A percentile compares a stretch with the other conserved stretches of the same genome.
Conservation (phyloP, 1,140 invertebrate species). For the Cydia fagiglandana region DNA sequence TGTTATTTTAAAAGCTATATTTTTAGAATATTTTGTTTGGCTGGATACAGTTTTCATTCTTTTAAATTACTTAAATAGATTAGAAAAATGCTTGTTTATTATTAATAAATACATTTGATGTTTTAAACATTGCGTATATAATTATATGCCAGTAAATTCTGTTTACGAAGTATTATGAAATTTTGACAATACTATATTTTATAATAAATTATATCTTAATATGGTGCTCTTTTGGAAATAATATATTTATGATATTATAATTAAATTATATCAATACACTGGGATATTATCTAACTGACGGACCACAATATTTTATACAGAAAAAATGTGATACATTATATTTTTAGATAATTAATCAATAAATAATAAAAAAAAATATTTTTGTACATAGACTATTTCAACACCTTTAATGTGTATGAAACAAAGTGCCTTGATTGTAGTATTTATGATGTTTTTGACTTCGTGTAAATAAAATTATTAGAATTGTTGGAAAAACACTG, state of each 20-base stretch:
- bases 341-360: conserved; percentile 66
- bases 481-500: conserved; percentile 56
- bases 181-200: conserved; percentile 2
- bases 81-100: conserved; percentile 22
- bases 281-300: conserved; percentile 45
- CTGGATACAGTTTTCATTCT: conserved; percentile 10
- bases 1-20: conserved; percentile 7
- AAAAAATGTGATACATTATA: conserved; percentile 69
- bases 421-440: conserved; percentile 57
- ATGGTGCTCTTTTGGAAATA: conserved; percentile 50
- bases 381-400: conserved; percentile 47
- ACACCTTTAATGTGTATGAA: conserved; percentile 6
- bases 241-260: conserved; percentile 35
- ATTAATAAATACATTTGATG: conserved; percentile 22
- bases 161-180: conserved; percentile 8
- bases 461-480: conserved; percentile 47
- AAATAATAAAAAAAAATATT: conserved; percentile 45
- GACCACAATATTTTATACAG: conserved; percentile 57
- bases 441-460: conserved; percentile 38
- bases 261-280: conserved; percentile 39
- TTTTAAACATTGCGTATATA: conserved; percentile 10
- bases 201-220: conserved; percentile 31
- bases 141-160: background rate
- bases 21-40: conserved; percentile 21
- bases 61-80: conserved; percentile 29